A percentile compares a stretch with the other conserved stretches of the same genome.
Conservation (phyloP, 2,113 vertebrate genomes). For the Chaetodon trifascialis region DNA sequence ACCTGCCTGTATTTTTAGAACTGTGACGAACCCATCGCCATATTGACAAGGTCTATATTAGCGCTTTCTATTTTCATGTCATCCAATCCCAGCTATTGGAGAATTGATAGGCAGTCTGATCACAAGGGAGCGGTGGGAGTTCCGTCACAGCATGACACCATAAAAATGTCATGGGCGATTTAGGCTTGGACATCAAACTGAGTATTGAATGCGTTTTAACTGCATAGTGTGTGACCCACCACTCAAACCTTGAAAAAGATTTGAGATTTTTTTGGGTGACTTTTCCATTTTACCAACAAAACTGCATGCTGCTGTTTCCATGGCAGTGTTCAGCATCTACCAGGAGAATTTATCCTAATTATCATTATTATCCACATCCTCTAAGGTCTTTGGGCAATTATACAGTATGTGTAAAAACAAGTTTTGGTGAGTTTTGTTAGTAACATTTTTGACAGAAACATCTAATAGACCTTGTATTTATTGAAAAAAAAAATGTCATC, state of each 20-base stretch:
- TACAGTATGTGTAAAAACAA: conserved; percentile 28
- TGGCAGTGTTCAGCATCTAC: neutral
- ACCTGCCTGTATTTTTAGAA: no score
- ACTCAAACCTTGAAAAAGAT: neutral
- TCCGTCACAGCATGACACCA: no score
- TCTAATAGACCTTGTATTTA: neutral
- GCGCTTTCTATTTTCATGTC: no score
- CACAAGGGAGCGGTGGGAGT: no score
- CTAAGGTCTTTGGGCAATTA: conserved; percentile 36
- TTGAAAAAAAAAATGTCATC: conserved; percentile 4
- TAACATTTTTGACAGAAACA: conserved; percentile 17
- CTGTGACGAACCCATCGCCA: neutral
- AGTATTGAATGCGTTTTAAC: no score
- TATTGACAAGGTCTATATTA: neutral
- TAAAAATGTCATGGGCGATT: no score
- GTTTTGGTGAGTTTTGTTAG: conserved; percentile 8
- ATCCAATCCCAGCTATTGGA: no score
- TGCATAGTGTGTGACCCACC: neutral
- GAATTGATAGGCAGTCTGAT: no score
- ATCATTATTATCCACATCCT: conserved; percentile 39
- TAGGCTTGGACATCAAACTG: no score
- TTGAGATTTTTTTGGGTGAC: neutral
- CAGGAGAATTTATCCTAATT: neutral
- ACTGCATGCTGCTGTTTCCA: neutral
- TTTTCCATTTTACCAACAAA: neutral